Base-by-base conservation (phyloP, 1,140 invertebrate species). In the Melanaphis sacchari region DNA sequence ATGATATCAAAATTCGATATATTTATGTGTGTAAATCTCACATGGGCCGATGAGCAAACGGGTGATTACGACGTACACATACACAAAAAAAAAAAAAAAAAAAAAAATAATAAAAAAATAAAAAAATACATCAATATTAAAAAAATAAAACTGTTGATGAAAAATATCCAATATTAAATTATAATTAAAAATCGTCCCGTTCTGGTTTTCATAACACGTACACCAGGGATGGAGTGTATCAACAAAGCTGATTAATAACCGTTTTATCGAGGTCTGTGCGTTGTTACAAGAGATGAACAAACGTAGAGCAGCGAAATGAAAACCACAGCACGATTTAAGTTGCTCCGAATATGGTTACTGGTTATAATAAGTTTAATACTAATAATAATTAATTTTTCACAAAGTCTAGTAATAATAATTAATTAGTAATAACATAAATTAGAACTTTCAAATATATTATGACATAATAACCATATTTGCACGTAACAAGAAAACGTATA, bases 201-300 rank as follows among this genome's bases (percentile, higher is more conserved):
- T 49, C 46, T 41, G n/a, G 31, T 89, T 89, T 36, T 89, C 46
- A 89, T 24, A 24, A 89, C 31, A 89, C n/a, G 46, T 88, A 52
- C 21, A 87, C 84, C 40, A 31, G 41, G 7, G 41, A 84, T 15
- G 21, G n/a, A 88, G n/a, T 52, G 21, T 89, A 52, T 52, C 31
- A 52, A 89, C 87, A 49, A 41, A 89, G 46, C n/a, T 89, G 87
- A 89, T 89, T 89, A 89, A 89, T 89, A 89, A 38, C 18, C 43
- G n/a, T 52, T 89, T 89, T 52, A 89, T 89, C 18, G 43, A 21
- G n/a, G 46, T 52, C 21, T 52, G 22, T 24, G 59, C 15, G 59
- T 76, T 76, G n/a, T 76, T 76, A 6, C 4, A 36, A 15, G 31
- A 76, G 11, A 76, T 15, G 52, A 52, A 52, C 59, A n/a, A 2